Evolutionary conservation across 2,113 vertebrate species (phyloP), one percentile per base, ranked within the genome.

Genomic region (Brienomyrus longianalis): DNA sequence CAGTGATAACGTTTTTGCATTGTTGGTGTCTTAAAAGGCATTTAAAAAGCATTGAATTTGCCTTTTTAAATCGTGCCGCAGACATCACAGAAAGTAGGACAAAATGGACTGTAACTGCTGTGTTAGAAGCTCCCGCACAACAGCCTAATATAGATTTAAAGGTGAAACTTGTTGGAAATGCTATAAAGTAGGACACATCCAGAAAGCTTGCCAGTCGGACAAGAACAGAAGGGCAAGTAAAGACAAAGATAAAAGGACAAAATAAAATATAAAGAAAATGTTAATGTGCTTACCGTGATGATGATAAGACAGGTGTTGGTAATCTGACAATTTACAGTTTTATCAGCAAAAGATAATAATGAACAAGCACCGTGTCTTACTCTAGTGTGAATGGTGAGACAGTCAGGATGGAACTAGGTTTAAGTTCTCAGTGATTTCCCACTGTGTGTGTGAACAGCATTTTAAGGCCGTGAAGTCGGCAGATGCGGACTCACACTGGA

Each of bases 71-170:
- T 70, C 10, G 19, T 70, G 62, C 3, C 3, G 62, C 62, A 70
- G n/a, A n/a, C 62, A 70, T n/a, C 10, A 15, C 31, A 88, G 59
- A 48, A 83, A 87, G 50, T n/a, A 35, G 48, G 80, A 52, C 27
- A 17, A 51, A 52, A 83, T 77, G 70, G 17, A 5, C 47, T 80
- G 48, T 52, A 48, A 7, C 62, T 70, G 27, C 62, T 70, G n/a
- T 70, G 62, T 27, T 70, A 70, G n/a, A 70, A 70, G 62, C 62
- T 70, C 27, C 62, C 62, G 6, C 62, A 70, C 62, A 70, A 27
- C 62, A 70, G 62, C 62, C 62, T 70, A 70, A 70, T 70, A 70
- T 70, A 70, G 62, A 70, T 70, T 70, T 70, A 70, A 70, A 70
- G 62, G 62, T 70, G 62, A 70, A 70, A 31, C 62, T 31, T 70